Base-by-base conservation (phyloP, 1,140 invertebrate genomes). In the Caenorhabditis remanei region DNA sequence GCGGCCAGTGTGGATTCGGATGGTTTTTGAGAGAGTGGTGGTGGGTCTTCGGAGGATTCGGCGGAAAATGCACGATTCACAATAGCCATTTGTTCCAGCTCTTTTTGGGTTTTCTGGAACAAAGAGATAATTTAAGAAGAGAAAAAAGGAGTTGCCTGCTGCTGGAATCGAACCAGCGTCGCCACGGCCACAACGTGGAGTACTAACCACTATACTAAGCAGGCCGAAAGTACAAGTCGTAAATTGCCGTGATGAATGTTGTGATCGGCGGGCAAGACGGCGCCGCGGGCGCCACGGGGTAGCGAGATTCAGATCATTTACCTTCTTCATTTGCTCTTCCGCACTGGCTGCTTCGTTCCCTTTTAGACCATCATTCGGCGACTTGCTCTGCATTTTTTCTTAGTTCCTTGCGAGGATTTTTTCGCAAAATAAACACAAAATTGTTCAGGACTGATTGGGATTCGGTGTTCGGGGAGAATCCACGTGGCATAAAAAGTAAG, bases 121-220 rank as follows among this genome's bases (percentile, higher is more conserved):
- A 3, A 65, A 40, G 24, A 32, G 13, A 58, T 19, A 3, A 40
- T 32, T 32, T 32, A 2, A 32, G 32, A 32, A 32, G n/a, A n/a
- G n/a, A n/a, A n/a, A 84, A 84, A 61, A 85, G 65, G 32, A 63
- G 58, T 63, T 87, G 86, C 86, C 86, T 55, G 58, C 61, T 88
- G 88, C 89, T 89, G 89, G 89, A 90, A 90, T 90, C 89, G 89
- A 90, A 90, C 89, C 89, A 86, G 87, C 87, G 89, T 90, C 89
- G 89, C 89, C 89, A 90, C 89, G 89, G 89, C 89, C 89, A 90
- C 89, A 90, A 90, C 89, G 89, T 90, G 89, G 89, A 90, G 89
- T 90, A 90, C 89, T 90, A 90, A 90, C 89, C 89, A 90, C 89
- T 90, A 90, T 90, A 90, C 89, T 90, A 90, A 87, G 58, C 88